Conservation (phyloP, 2,113 vertebrate species). For the Rhinoptilus africanus region DNA sequence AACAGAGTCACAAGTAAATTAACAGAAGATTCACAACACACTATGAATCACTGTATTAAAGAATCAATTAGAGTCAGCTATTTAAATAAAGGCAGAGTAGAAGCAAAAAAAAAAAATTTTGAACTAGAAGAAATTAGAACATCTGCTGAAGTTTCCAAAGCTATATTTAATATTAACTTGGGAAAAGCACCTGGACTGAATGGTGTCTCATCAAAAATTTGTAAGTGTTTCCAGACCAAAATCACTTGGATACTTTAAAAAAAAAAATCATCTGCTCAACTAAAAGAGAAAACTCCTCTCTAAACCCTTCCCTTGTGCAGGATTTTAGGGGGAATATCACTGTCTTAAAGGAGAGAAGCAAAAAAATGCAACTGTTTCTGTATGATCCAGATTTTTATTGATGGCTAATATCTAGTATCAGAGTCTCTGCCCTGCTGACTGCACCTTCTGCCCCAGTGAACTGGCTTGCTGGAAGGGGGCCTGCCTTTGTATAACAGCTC, state of each 20-base stretch:
- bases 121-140: constrained; percentile 10
- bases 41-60: constrained; percentile 13
- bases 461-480: neutral
- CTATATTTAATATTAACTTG: constrained; percentile 41
- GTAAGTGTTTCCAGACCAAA: constrained; percentile 18
- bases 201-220: constrained; percentile 26
- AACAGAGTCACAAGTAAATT: neutral
- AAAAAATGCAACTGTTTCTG: neutral
- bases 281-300: neutral
- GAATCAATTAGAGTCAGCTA: constrained; percentile 1
- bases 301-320: neutral
- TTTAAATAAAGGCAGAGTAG: constrained; percentile 17
- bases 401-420: neutral
- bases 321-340: neutral
- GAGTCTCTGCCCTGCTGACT: neutral
- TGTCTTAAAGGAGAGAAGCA: neutral
- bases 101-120: neutral
- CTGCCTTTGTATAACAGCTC: neutral
- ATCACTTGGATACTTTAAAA: neutral
- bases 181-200: constrained; percentile 46
- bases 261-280: neutral
- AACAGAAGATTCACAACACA: constrained; percentile 11
- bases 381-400: neutral
- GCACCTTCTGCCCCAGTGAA: neutral
- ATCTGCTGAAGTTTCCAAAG: constrained; percentile 45